These are phyloP conservation scores for Parapsyche elsis DNA, from an alignment of 1,140 invertebrate species.

Conservation along the genomic window DNA sequence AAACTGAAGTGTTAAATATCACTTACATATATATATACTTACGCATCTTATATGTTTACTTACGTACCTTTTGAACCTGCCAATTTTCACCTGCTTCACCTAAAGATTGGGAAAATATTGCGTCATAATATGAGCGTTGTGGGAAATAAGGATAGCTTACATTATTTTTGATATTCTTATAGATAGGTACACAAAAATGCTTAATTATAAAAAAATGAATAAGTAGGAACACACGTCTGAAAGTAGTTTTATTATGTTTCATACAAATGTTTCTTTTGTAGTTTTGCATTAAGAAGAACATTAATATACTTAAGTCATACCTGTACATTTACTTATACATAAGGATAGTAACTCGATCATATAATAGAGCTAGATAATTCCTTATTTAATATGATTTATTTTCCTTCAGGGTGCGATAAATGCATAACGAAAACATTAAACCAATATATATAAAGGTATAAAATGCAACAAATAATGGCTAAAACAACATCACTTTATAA, in stretches of 20 bases:
- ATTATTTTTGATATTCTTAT: too few relatives aligned
- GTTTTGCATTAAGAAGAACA: slow-evolving; percentile 55
- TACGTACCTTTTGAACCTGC: too few relatives aligned
- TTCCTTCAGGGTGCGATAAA: background rate
- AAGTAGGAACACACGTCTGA: slow-evolving; percentile 54
- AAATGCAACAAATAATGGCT: slow-evolving; percentile 32
- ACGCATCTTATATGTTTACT: too few relatives aligned
- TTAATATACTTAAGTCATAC: slow-evolving; percentile 55
- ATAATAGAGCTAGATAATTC: slow-evolving; percentile 50
- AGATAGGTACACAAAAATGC: too few relatives aligned
- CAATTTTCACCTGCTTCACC: too few relatives aligned
- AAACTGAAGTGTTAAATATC: too few relatives aligned
- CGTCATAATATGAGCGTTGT: too few relatives aligned
- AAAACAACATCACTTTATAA: too few relatives aligned
- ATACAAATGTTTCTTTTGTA: slow-evolving; percentile 56
- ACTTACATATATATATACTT: too few relatives aligned
- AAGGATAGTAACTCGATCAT: slow-evolving; percentile 55
- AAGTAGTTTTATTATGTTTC: slow-evolving; percentile 57
- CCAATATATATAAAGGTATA: background rate
- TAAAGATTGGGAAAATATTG: too few relatives aligned
- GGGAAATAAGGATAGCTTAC: too few relatives aligned
- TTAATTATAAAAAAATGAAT: slow-evolving; percentile 34
- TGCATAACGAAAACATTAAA: background rate
- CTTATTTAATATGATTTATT: slow-evolving; percentile 19
- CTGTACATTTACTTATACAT: slow-evolving; percentile 53